phyloP scores from a whole-genome alignment of 2,888 invertebrate genomes.

The Willowsia nigromaculata region DNA sequence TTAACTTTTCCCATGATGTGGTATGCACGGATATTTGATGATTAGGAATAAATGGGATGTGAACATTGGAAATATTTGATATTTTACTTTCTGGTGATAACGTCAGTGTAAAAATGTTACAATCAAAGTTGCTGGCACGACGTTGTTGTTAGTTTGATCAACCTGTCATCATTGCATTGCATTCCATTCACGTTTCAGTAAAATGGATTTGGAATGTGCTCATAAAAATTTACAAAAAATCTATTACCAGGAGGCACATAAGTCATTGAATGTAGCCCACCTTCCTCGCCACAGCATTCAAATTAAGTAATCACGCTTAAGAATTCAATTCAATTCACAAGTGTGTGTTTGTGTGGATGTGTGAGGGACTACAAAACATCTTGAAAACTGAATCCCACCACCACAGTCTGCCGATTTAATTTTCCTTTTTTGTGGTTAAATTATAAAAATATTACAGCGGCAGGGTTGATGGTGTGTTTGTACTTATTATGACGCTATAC shows the following conservation, averaged over 20 bases:
- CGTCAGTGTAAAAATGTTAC: not conserved
- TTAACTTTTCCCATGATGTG: too few species aligned
- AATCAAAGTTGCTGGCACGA: too few species aligned
- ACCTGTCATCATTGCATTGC: not conserved
- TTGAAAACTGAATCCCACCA: not conserved
- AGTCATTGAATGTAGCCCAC: not conserved
- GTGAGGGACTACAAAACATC: not conserved
- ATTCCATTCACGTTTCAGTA: slow-evolving; percentile 28
- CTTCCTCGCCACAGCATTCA: slow-evolving; percentile 12
- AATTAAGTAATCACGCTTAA: slow-evolving; percentile 50
- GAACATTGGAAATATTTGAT: not conserved
- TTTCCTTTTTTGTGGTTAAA: not conserved
- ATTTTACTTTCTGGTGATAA: not conserved
- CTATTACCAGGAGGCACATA: slow-evolving; percentile 5
- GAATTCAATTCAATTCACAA: slow-evolving; percentile 27
- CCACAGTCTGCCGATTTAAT: not conserved
- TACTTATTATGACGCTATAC: too few species aligned
- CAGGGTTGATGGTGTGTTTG: not conserved
- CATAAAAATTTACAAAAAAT: not conserved
- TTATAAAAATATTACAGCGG: not conserved
- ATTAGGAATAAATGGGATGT: too few species aligned
- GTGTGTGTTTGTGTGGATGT: not conserved
- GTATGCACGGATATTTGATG: too few species aligned
- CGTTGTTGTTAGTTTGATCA: not conserved
- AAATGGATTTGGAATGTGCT: not conserved